These are phyloP conservation scores for Gyrodactylus bullatarudis DNA, from an alignment of 1,140 invertebrate species.

Conservation along the genomic window DNA sequence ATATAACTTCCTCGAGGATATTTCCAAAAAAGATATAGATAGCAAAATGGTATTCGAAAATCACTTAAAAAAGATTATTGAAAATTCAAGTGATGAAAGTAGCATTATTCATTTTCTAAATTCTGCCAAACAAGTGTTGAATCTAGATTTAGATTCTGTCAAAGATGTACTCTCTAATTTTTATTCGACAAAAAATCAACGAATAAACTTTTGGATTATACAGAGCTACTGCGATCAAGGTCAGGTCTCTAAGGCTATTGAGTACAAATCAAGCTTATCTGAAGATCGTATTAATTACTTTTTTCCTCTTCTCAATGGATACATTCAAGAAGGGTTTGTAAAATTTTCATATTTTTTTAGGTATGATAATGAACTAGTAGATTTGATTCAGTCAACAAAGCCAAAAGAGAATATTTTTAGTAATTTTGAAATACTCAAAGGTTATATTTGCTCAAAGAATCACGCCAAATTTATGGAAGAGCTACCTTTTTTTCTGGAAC, in stretches of 20 bases:
- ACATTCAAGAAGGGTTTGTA: background rate
- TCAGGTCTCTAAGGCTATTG: background rate
- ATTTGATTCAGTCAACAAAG: background rate
- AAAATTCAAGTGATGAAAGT: too few relatives aligned
- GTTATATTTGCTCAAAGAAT: background rate
- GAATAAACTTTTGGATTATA: background rate
- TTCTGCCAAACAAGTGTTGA: too few relatives aligned
- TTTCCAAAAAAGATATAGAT: too few relatives aligned
- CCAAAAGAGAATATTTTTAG: background rate
- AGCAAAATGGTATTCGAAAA: too few relatives aligned
- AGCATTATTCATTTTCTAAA: too few relatives aligned
- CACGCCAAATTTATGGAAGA: background rate
- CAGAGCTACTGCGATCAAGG: background rate
- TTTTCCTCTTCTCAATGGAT: background rate
- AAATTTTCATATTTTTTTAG: background rate
- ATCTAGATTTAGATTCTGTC: too few relatives aligned
- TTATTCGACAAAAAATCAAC: background rate
- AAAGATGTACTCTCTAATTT: too few relatives aligned
- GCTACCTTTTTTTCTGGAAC: background rate
- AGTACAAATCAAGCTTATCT: background rate
- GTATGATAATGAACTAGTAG: background rate
- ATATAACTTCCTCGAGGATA: too few relatives aligned
- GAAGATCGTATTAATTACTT: background rate
- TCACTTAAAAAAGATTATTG: too few relatives aligned
- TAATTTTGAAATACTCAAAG: background rate